phyloP scores from a whole-genome alignment of 2,797 vertebrate genomes.

The Cossypha niveicapilla region DNA sequence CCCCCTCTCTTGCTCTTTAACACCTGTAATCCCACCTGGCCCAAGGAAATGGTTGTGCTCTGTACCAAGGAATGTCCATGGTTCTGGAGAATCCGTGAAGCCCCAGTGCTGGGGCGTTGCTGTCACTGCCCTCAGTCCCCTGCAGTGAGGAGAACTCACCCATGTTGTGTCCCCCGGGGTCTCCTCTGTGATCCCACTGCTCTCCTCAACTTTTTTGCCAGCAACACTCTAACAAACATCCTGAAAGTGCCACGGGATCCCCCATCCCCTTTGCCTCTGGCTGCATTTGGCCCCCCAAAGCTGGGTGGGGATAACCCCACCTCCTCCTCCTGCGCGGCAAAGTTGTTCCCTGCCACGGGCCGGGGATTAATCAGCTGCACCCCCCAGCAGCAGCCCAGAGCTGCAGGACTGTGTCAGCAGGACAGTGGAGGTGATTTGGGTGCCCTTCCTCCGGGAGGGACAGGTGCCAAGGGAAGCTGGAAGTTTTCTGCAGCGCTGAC shows the following conservation, averaged over 20 bases:
- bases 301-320: fast-evolving
- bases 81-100: neutral
- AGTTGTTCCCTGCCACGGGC: neutral
- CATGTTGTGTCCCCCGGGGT: fast-evolving
- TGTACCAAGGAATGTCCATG: fast-evolving
- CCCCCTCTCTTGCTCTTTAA: neutral
- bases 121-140: neutral
- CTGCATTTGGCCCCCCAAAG: neutral
- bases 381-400: neutral
- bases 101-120: fast-evolving
- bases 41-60: fast-evolving
- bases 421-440: neutral
- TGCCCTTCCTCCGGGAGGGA: neutral
- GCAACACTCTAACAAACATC: fast-evolving
- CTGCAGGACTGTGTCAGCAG: neutral
- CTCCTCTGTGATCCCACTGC: neutral
- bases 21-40: neutral
- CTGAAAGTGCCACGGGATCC: neutral
- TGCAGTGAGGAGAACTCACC: neutral
- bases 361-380: neutral
- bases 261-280: fast-evolving
- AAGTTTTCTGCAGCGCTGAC: neutral
- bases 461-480: neutral
- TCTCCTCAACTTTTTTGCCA: neutral
- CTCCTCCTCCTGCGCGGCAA: fast-evolving